Evolutionary conservation across 2,113 vertebrate genomes (phyloP).

Genomic region (Rafetus swinhoei): DNA sequence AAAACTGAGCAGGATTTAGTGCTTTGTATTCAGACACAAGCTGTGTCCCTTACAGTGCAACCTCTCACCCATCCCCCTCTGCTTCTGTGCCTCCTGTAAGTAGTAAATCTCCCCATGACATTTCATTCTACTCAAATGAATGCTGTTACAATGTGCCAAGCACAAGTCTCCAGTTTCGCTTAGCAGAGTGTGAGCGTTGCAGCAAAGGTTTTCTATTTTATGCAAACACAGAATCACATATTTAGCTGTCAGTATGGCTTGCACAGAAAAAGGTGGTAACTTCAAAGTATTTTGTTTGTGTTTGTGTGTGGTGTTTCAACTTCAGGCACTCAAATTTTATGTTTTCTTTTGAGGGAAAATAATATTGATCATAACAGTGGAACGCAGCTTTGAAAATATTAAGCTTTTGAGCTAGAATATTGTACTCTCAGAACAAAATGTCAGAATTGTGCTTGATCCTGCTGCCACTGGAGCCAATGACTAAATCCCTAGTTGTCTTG

Average conservation of each 20-base stretch:
- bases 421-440: slow-evolving; percentile 31
- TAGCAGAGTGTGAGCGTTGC: not conserved
- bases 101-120: not conserved
- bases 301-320: slow-evolving; percentile 2
- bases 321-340: not conserved
- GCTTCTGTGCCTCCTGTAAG: slow-evolving; percentile 23
- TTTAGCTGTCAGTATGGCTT: slow-evolving; percentile 25
- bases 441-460: slow-evolving; percentile 43
- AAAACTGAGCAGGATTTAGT: slow-evolving; percentile 25
- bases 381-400: not conserved
- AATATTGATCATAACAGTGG: slow-evolving; percentile 40
- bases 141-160: not conserved
- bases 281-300: not conserved
- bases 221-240: slow-evolving; percentile 29
- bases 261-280: not conserved
- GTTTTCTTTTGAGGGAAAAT: not conserved
- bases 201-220: slow-evolving; percentile 5
- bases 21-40: slow-evolving; percentile 6
- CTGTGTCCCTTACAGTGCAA: not conserved
- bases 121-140: slow-evolving; percentile 6
- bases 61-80: not conserved
- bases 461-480: slow-evolving; percentile 15
- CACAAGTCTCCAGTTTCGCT: not conserved
- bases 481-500: slow-evolving; percentile 43
- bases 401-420: slow-evolving; percentile 13